These are phyloP conservation scores for Tragulus kanchil DNA, from an alignment of 2,113 vertebrate genomes.

Conservation along the genomic window DNA sequence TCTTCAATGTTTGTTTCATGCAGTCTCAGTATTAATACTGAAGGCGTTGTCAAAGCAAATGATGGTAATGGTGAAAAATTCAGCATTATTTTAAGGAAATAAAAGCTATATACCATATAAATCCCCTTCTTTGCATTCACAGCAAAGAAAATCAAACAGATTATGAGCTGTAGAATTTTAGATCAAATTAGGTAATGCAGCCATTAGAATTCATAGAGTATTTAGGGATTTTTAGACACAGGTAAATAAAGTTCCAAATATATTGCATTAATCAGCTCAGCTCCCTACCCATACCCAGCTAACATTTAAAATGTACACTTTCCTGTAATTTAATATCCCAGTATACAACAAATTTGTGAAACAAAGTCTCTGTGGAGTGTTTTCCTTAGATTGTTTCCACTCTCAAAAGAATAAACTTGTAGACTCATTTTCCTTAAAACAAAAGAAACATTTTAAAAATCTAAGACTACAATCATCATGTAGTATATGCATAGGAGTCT, in stretches of 20 bases:
- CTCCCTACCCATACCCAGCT: background rate
- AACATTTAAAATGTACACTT: background rate
- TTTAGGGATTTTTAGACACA: background rate
- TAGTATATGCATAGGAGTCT: background rate
- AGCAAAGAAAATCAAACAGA: background rate
- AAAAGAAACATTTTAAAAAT: background rate
- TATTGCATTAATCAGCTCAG: background rate
- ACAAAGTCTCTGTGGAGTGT: background rate
- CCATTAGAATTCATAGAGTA: background rate
- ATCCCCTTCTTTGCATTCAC: background rate
- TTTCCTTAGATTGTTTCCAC: background rate
- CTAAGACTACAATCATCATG: background rate
- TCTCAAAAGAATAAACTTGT: background rate
- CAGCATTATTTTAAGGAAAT: conserved; percentile 47
- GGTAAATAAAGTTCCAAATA: background rate
- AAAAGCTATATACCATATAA: background rate
- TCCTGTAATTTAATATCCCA: background rate
- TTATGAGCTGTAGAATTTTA: conserved; percentile 24
- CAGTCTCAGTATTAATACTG: background rate
- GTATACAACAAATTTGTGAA: background rate
- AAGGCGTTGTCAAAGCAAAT: background rate
- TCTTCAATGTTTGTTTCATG: conserved; percentile 28
- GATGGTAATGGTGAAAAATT: background rate
- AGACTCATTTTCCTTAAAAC: background rate
- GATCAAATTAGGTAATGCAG: background rate